phyloP scores from a whole-genome alignment of 1,140 invertebrate genomes.

The Anthonomus grandis region DNA sequence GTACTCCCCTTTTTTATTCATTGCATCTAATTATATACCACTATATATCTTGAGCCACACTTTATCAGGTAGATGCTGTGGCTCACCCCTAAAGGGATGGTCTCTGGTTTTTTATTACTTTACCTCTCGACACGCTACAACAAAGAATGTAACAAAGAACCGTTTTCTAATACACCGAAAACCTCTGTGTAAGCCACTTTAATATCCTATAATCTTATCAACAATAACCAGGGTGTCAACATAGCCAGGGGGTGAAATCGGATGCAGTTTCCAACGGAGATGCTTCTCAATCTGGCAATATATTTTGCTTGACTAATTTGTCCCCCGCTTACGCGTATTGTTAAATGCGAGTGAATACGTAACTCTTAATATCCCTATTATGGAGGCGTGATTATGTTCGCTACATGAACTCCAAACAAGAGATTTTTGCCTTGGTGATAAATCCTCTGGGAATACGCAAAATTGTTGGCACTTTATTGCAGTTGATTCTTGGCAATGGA shows the following conservation, averaged over 20 bases:
- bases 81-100: too few relatives aligned
- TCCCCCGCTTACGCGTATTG: constrained; percentile 14
- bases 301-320: constrained; percentile 30
- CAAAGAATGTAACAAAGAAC: too few relatives aligned
- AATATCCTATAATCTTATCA: constrained; percentile 16
- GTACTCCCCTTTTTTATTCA: too few relatives aligned
- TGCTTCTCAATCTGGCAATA: constrained; percentile 23
- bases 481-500: too few relatives aligned
- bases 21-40: too few relatives aligned
- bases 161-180: constrained; percentile 13
- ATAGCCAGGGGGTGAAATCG: constrained; percentile 11
- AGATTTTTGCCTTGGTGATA: constrained; percentile 6
- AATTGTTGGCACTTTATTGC: too few relatives aligned
- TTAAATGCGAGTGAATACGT: constrained; percentile 7
- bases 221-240: constrained; percentile 19
- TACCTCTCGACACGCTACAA: too few relatives aligned
- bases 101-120: too few relatives aligned
- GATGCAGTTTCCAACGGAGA: constrained; percentile 17
- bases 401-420: constrained; percentile 27
- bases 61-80: too few relatives aligned
- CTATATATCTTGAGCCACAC: too few relatives aligned
- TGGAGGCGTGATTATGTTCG: constrained; percentile 22
- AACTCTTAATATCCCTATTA: constrained; percentile 24
- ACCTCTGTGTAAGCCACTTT: constrained; percentile 18
- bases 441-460: too few relatives aligned